Evolutionary conservation across 92 coral and sea anemone species (phyloP).

Genomic region (Micromussa lordhowensis): DNA sequence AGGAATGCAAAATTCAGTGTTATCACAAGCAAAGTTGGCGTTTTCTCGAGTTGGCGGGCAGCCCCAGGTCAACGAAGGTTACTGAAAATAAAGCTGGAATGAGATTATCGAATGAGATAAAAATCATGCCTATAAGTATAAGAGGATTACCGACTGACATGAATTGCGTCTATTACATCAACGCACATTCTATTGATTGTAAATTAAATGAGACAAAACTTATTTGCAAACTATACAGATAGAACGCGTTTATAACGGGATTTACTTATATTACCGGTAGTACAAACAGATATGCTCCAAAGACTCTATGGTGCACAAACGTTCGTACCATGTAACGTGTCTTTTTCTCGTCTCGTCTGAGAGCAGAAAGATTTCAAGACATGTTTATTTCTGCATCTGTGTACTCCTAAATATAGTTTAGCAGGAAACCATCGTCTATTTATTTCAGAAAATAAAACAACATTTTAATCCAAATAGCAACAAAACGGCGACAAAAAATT

Average conservation of each 20-base stretch:
- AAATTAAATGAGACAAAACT: background rate
- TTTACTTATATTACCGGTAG: background rate
- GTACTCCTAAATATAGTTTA: slow-evolving; percentile 10
- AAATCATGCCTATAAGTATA: slow-evolving; percentile 15
- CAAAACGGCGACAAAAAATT: background rate
- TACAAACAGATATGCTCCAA: background rate
- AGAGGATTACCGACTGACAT: slow-evolving; percentile 32
- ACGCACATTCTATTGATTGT: slow-evolving; percentile 19
- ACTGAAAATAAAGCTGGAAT: slow-evolving; percentile 33
- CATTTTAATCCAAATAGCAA: background rate
- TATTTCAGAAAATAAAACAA: background rate
- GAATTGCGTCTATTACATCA: slow-evolving; percentile 8
- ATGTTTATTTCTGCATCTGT: background rate
- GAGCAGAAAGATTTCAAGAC: background rate
- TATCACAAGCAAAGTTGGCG: slow-evolving; percentile 28
- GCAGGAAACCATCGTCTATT: slow-evolving; percentile 27
- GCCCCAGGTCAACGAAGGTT: slow-evolving; percentile 44
- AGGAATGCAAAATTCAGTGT: slow-evolving; percentile 21
- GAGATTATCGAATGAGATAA: slow-evolving; percentile 34
- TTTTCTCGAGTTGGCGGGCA: slow-evolving; percentile 36
- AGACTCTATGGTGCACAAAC: background rate
- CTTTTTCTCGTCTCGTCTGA: background rate
- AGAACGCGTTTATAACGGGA: background rate
- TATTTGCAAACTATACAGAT: background rate
- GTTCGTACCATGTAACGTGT: background rate